A percentile compares a stretch with the other conserved stretches of the same genome.
phyloP scores from a whole-genome alignment of 2,797 vertebrate genomes.

The Sparus aurata region DNA sequence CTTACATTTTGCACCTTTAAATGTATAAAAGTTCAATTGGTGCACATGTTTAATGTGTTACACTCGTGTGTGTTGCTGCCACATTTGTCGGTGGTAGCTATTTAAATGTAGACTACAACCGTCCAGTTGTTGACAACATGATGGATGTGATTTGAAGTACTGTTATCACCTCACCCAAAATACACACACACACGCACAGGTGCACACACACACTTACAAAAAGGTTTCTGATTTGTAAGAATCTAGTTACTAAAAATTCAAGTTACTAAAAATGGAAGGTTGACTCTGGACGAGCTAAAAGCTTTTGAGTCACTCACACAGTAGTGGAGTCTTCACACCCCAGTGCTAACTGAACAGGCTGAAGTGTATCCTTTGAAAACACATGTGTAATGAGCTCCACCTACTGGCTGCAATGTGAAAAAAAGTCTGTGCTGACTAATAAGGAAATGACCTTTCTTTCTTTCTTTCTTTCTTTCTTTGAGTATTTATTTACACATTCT shows the following conservation, averaged over 20 bases:
- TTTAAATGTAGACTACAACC: conserved; percentile 22
- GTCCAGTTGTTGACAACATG: conserved; percentile 22
- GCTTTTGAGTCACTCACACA: not conserved
- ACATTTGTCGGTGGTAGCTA: conserved; percentile 10
- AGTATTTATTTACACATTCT: not conserved
- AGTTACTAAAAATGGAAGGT: not conserved
- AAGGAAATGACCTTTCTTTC: too few species aligned
- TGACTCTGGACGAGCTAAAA: not conserved
- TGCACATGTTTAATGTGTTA: not conserved
- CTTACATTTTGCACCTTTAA: too few species aligned
- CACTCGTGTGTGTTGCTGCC: not conserved
- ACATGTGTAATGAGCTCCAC: conserved; percentile 27
- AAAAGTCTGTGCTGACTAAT: not conserved
- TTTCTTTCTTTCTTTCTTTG: too few species aligned
- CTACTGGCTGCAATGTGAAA: conserved; percentile 40
- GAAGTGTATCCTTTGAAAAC: not conserved
- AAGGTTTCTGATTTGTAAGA: not conserved
- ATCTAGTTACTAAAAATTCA: not conserved
- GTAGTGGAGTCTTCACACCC: not conserved
- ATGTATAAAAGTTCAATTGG: not conserved
- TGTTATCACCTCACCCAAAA: conserved; percentile 7
- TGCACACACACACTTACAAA: not conserved
- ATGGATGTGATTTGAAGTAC: conserved; percentile 18
- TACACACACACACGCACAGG: too few species aligned
- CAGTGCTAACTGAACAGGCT: not conserved